Evolutionary conservation across 2,888 invertebrate species (phyloP), one percentile per base, ranked within the genome.

Genomic region (Strigamia crassipes): DNA sequence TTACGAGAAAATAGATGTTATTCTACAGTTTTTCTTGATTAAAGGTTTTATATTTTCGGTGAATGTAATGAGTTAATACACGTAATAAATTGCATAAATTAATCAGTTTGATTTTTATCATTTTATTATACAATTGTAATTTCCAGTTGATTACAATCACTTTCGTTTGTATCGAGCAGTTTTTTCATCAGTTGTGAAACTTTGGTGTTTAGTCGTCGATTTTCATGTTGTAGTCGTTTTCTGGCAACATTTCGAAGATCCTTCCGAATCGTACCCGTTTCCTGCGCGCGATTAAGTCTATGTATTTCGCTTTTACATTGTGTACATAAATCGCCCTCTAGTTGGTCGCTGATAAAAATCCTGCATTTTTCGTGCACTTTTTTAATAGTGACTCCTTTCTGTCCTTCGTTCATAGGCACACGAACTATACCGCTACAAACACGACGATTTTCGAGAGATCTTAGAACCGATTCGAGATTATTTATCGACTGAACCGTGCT

Each of bases 41-140:
- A 18, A 56, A 56, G 56, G 56, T 56, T 56, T 56, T 56, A 56
- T 56, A 56, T 56, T 56, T 56, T 56, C n/a, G 56, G 56, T 56
- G 56, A 56, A 56, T 56, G 56, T 56, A 56, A 56, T 18, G 56
- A 56, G 18, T 21, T 56, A n/a, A 18, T 56, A 56, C 56, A 56
- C 56, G 56, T 56, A 56, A 18, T 56, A 56, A 56, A 56, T 56
- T 56, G 56, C 56, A 56, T 56, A 56, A 56, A 56, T 56, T 56
- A n/a, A 56, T 5, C 38, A 2, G 38, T 10, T 6, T 38, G 4
- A 6, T 38, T 38, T 38, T 38, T 38, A 38, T 1, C 18, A 9
- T 56, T 56, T 56, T 56, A 51, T 51, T 51, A 42, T 5, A 42
- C 46, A 10, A n/a, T 46, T 46, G 0, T 46, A 12, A 46, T 46